These are phyloP conservation scores for Salvelinus namaycush DNA, from an alignment of 2,113 vertebrate species.

Conservation along the genomic window DNA sequence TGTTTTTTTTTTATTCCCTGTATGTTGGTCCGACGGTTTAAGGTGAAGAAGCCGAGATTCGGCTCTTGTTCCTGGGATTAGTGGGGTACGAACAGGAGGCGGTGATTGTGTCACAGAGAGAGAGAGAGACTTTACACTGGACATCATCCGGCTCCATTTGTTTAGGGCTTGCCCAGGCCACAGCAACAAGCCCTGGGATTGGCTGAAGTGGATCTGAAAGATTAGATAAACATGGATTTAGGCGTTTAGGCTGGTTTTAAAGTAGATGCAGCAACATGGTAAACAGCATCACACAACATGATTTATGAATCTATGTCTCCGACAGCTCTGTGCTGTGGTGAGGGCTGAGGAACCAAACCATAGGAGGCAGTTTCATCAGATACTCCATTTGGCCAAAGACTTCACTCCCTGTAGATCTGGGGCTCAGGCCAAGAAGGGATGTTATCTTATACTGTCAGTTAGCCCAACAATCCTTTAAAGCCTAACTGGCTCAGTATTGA, in stretches of 20 bases:
- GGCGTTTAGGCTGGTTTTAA: no score
- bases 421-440: neutral
- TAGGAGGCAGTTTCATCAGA: neutral
- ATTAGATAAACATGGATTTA: no score
- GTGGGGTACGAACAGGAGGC: neutral
- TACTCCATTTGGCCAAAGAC: slow-evolving; percentile 11
- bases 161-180: no score
- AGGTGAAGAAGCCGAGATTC: neutral
- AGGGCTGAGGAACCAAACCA: neutral
- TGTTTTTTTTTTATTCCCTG: neutral
- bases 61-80: neutral
- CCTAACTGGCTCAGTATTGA: slow-evolving; percentile 26
- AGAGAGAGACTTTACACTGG: no score
- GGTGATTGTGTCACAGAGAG: neutral
- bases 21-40: neutral
- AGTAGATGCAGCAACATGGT: no score
- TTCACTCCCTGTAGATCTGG: slow-evolving; percentile 1
- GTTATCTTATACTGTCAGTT: neutral
- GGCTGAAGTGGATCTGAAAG: no score
- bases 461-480: slow-evolving; percentile 38
- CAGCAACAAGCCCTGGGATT: no score
- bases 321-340: no score
- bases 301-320: no score
- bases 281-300: no score
- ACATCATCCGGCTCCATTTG: no score